Evolutionary conservation across 2,888 invertebrate genomes (phyloP), one percentile per base, ranked within the genome.

Genomic region (Crocallis elinguaria): DNA sequence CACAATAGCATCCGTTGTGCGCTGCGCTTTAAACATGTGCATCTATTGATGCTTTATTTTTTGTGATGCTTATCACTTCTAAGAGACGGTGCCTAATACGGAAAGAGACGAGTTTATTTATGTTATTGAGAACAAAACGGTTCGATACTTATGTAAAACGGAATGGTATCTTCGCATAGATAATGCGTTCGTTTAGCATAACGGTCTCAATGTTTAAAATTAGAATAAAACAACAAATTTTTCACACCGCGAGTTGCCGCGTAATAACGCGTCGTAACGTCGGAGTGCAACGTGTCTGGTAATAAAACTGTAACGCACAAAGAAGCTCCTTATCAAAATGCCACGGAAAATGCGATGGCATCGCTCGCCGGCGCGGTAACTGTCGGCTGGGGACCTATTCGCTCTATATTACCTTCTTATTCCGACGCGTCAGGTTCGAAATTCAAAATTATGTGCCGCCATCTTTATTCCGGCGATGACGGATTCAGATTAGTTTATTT

Each of bases 351-450:
- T 75, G 73, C 69, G 77, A 72, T 73, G 68, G 66, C 67, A 69
- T 67, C 71, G 67, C 66, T 60, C 66, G 70, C 71, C 70, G 66
- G 66, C 66, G 57, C 60, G 60, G 71, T 77, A 79, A 88, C 77
- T 67, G 76, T 67, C 82, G 77, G 57, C 87, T 64, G 57, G 86
- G 88, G 88, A 84, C 75, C 82, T 61, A 77, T 86, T 76, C 72
- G 44, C 72, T 67, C 65, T 71, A 70, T 77, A 77, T 80, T 79
- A 77, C 82, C 78, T 79, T 77, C 82, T 75, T 57, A 56, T 61
- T 76, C 73, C 64, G 67, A 69, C 70, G 75, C 67, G 69, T 68
- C 67, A 69, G 65, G 71, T 73, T 69, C 68, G 65, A 78, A 80
- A 77, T 79, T 80, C 73, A 68, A 80, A 84, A 84, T 79, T 79